These are phyloP conservation scores for Sebastes steindachneri DNA, from an alignment of 2,797 vertebrate species.

Conservation along the genomic window DNA sequence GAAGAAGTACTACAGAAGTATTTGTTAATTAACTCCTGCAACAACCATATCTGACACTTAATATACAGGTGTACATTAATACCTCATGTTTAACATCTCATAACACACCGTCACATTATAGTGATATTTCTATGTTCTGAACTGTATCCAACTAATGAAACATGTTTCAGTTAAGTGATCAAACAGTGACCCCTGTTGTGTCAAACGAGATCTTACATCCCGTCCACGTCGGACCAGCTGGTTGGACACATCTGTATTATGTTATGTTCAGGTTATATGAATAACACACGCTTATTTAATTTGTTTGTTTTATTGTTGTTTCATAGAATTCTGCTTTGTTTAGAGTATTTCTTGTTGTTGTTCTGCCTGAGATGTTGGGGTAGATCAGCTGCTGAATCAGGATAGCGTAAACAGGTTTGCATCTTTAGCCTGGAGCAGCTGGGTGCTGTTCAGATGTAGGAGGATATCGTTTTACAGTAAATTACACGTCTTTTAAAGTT, in stretches of 20 bases:
- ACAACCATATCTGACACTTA: background rate
- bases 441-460: background rate
- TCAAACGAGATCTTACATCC: background rate
- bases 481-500: background rate
- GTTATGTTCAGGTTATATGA: background rate
- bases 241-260: background rate
- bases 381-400: background rate
- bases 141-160: background rate
- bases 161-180: background rate
- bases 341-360: too few species aligned
- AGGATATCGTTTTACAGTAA: background rate
- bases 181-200: constrained; percentile 61
- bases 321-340: background rate
- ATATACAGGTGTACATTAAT: background rate
- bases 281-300: background rate
- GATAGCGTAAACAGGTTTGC: background rate
- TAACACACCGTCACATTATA: background rate
- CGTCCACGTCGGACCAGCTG: too few species aligned
- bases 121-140: background rate
- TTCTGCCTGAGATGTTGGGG: background rate
- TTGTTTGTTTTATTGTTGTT: background rate
- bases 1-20: background rate
- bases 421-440: background rate
- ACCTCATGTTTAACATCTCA: background rate
- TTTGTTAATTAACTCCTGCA: background rate